Conservation (phyloP, 2,113 vertebrate genomes). For the Tragulus kanchil region DNA sequence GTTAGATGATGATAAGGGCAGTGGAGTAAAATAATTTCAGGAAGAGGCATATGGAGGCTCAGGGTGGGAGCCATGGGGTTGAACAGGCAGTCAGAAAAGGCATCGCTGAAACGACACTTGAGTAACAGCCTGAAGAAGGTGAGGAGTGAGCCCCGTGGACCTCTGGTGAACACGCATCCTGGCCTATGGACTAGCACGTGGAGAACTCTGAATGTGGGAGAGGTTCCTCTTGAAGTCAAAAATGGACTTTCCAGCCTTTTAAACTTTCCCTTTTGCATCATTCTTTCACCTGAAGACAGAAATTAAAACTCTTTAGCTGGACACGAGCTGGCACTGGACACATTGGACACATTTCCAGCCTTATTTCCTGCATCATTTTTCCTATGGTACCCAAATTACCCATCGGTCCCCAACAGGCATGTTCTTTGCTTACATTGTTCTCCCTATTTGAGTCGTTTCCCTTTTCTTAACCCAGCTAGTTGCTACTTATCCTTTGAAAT, state of each 20-base stretch:
- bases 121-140: not conserved
- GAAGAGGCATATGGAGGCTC: not conserved
- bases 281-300: not conserved
- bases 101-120: not conserved
- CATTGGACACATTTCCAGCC: too few relatives aligned
- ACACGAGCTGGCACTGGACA: not conserved
- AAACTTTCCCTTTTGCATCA: too few relatives aligned
- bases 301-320: not conserved
- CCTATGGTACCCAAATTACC: not conserved
- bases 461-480: not conserved
- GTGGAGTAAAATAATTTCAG: not conserved
- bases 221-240: too few relatives aligned
- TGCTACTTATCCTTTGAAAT: not conserved
- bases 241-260: too few relatives aligned
- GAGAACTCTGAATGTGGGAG: not conserved
- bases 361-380: not conserved
- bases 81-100: not conserved
- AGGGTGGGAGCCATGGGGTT: not conserved
- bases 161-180: not conserved
- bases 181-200: too few relatives aligned
- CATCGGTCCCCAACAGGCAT: not conserved
- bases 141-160: fast-evolving
- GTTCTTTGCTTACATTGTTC: not conserved
- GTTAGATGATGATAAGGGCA: not conserved
- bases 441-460: not conserved